Percentiles rank a stretch among this genome's conserved stretches.
These are phyloP conservation scores for Cetonia aurata DNA, from an alignment of 2,888 invertebrate genomes.

Conservation along the genomic window DNA sequence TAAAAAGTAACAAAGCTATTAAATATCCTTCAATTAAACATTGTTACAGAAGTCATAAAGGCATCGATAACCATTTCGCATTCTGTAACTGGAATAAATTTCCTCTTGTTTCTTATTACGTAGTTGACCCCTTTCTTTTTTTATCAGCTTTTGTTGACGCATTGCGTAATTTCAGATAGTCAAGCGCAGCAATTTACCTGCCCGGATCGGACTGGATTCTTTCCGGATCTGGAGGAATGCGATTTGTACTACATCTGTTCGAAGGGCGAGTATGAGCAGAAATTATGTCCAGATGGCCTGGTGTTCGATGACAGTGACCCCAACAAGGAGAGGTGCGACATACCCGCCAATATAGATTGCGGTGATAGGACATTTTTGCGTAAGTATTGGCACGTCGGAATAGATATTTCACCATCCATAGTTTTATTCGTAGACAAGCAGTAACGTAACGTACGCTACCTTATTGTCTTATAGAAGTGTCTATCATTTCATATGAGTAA, in stretches of 20 bases:
- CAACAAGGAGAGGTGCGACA: conserved; percentile 80
- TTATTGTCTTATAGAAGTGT: conserved; percentile 1
- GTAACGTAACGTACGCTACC: neutral
- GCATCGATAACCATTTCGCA: too few relatives aligned
- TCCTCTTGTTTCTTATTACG: too few relatives aligned
- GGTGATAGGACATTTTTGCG: conserved; percentile 80
- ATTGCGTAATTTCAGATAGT: conserved; percentile 39
- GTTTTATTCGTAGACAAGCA: conserved; percentile 15
- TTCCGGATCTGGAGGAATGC: conserved; percentile 80
- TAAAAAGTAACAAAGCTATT: too few relatives aligned
- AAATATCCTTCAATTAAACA: too few relatives aligned
- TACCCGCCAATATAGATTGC: conserved; percentile 83
- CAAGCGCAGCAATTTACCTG: conserved; percentile 71
- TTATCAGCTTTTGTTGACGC: neutral
- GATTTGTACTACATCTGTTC: conserved; percentile 84
- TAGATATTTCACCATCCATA: conserved; percentile 8
- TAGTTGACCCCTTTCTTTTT: neutral
- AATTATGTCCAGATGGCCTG: conserved; percentile 82
- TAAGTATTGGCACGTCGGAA: conserved; percentile 66
- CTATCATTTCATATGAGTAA: neutral
- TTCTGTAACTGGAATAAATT: too few relatives aligned
- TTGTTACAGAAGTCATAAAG: too few relatives aligned
- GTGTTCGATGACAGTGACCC: conserved; percentile 81
- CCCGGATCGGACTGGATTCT: conserved; percentile 80
- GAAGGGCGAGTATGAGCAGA: conserved; percentile 75